Percentiles rank a stretch among this genome's conserved stretches.
Evolutionary conservation across 2,888 invertebrate genomes (phyloP).

Genomic region (Aphelenchoides bicaudatus): DNA sequence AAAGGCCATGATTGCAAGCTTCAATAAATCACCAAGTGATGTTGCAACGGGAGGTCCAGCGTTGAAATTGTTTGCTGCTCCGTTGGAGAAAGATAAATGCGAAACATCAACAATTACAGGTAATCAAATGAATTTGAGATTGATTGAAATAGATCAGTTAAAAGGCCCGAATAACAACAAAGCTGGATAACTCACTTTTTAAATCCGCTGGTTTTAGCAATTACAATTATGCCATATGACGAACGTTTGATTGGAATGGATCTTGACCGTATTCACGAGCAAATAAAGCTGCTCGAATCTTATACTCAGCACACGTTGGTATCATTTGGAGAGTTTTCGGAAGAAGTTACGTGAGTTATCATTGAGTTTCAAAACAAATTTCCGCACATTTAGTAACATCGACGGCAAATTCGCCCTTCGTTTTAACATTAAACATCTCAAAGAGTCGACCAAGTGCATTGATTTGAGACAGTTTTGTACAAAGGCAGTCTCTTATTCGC

Average conservation of each 20-base stretch:
- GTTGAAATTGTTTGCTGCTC: too few relatives aligned
- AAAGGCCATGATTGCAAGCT: too few relatives aligned
- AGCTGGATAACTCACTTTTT: too few relatives aligned
- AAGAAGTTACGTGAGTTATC: slow-evolving; percentile 11
- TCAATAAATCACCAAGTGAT: too few relatives aligned
- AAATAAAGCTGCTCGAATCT: slow-evolving; percentile 11
- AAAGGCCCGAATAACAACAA: too few relatives aligned
- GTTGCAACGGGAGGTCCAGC: too few relatives aligned
- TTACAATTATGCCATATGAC: slow-evolving; percentile 14
- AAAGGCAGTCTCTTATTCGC: slow-evolving; percentile 17
- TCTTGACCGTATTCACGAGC: slow-evolving; percentile 10
- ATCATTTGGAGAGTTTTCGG: slow-evolving; percentile 8
- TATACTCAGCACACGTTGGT: slow-evolving; percentile 16
- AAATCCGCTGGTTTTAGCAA: slow-evolving; percentile 16
- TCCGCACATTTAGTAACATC: slow-evolving; percentile 14
- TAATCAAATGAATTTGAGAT: too few relatives aligned
- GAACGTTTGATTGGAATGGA: slow-evolving; percentile 6
- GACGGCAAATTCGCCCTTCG: slow-evolving; percentile 13
- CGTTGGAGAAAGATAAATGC: too few relatives aligned
- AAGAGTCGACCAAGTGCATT: slow-evolving; percentile 1
- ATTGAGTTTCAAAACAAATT: not conserved
- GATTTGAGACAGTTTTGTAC: slow-evolving; percentile 9
- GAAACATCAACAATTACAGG: too few relatives aligned
- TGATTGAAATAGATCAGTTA: too few relatives aligned
- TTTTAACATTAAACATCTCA: slow-evolving; percentile 5